Evolutionary conservation across 2,888 invertebrate species (phyloP).

Genomic region (Aleiodes leptofemur): DNA sequence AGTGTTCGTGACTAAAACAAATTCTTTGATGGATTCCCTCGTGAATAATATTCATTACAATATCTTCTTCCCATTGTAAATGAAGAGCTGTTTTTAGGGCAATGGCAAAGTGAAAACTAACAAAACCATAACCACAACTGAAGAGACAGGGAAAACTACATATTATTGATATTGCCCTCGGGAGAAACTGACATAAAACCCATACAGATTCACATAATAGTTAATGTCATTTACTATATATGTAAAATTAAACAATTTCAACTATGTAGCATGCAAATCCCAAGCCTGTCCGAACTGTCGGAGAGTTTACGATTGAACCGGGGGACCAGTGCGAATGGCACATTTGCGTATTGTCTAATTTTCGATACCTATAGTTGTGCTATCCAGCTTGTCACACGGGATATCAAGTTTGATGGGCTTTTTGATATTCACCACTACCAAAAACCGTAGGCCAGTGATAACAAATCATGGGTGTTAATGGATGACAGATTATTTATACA

Average conservation of each 20-base stretch:
- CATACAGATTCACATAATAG: not conserved
- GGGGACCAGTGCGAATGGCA: not conserved
- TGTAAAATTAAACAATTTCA: conserved; percentile 19
- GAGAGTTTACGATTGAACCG: conserved; percentile 31
- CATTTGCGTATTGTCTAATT: conserved; percentile 36
- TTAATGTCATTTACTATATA: conserved; percentile 6
- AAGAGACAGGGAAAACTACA: conserved; percentile 14
- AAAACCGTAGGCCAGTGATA: not conserved
- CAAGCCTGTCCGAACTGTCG: conserved; percentile 32
- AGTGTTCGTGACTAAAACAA: no score
- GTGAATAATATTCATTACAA: no score
- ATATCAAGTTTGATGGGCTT: conserved; percentile 16
- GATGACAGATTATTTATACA: conserved; percentile 13
- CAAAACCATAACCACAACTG: not conserved
- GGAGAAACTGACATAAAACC: not conserved
- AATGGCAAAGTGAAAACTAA: not conserved
- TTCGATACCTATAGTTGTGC: conserved; percentile 13
- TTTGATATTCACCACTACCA: not conserved
- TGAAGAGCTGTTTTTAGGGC: not conserved
- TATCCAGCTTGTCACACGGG: conserved; percentile 23
- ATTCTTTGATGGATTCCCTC: no score
- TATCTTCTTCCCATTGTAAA: no score
- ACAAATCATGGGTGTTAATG: conserved; percentile 28
- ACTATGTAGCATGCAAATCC: conserved; percentile 7
- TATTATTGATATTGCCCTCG: not conserved